phyloP scores from a whole-genome alignment of 2,797 vertebrate genomes.

The Myotis vivesi region DNA sequence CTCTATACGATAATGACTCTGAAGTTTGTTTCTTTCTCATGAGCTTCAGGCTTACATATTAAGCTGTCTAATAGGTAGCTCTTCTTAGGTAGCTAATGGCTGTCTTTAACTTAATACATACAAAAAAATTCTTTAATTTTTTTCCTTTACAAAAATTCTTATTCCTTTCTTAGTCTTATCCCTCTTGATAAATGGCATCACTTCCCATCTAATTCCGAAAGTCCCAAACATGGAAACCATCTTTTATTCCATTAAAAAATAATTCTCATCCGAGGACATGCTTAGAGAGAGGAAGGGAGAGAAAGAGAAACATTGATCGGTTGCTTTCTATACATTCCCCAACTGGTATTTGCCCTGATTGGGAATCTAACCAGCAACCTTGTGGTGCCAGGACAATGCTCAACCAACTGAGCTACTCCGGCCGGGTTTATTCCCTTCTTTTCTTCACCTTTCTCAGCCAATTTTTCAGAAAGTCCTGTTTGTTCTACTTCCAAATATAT shows the following conservation, averaged over 20 bases:
- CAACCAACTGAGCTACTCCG: too few relatives aligned
- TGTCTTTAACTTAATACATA: not conserved
- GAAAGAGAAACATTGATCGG: too few relatives aligned
- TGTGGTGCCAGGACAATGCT: too few relatives aligned
- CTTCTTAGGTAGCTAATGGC: not conserved
- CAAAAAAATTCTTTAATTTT: not conserved
- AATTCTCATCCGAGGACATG: too few relatives aligned
- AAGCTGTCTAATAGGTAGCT: not conserved
- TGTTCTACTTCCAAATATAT: not conserved
- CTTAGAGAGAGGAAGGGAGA: too few relatives aligned
- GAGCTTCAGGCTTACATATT: not conserved
- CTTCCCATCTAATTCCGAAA: not conserved
- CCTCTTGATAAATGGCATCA: not conserved
- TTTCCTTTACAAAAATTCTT: not conserved
- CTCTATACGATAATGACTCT: not conserved
- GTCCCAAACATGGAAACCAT: not conserved
- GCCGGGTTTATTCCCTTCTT: not conserved
- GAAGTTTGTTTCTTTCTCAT: not conserved
- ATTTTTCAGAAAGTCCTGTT: not conserved
- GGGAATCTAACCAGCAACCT: too few relatives aligned
- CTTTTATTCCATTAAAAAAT: not conserved
- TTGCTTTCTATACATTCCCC: too few relatives aligned
- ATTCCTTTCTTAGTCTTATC: not conserved
- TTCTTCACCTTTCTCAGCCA: not conserved
- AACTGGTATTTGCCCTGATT: too few relatives aligned